Evolutionary conservation across 2,797 vertebrate species (phyloP), one percentile per base, ranked within the genome.

Genomic region (Squalus acanthias): DNA sequence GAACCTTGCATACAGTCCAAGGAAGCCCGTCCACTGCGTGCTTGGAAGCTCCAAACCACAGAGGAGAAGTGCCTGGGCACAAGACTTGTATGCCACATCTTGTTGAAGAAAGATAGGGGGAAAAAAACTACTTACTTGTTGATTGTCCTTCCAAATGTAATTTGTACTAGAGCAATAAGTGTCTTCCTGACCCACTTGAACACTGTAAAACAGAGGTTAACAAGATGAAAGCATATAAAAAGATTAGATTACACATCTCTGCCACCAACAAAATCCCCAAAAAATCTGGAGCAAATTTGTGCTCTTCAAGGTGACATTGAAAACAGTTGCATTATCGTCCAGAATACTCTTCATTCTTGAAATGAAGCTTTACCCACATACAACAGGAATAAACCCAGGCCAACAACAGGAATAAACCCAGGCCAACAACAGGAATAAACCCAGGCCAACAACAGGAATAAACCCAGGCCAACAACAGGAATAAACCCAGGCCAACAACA

Each of bases 121-220:
- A 9, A 8, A 24, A 20, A 53, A 60, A 39, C 22, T 96, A 98
- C 98, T 99, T 98, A 99, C 99, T 99, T 99, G 98, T 99, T 99
- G 97, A 99, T 99, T 96, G 99, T 99, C 97, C 99, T 98, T 98
- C 99, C 99, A 98, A 99, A 99, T 96, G 99, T 99, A 97, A 99
- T 98, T 98, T 99, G 99, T 97, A 99, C 99, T 97, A 99, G 98
- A 98, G 99, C 99, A 98, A 99, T 99, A 97, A 99, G 98, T 60
- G 99, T 99, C 98, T 99, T 99, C 97, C 99, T 99, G 97, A 99
- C 99, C 99, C 99, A 99, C 97, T 99, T 99, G 97, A 99, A 99
- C 99, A 99, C 99, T 99, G 96, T 39, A 97, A 98, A 39, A 96
- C 24, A 96, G 93, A 96, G 8, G 33, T 69, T n/a, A 93, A 67